Evolutionary conservation across 2,113 vertebrate genomes (phyloP), one percentile per base, ranked within the genome.

Genomic region (Phalacrocorax brasilianus): DNA sequence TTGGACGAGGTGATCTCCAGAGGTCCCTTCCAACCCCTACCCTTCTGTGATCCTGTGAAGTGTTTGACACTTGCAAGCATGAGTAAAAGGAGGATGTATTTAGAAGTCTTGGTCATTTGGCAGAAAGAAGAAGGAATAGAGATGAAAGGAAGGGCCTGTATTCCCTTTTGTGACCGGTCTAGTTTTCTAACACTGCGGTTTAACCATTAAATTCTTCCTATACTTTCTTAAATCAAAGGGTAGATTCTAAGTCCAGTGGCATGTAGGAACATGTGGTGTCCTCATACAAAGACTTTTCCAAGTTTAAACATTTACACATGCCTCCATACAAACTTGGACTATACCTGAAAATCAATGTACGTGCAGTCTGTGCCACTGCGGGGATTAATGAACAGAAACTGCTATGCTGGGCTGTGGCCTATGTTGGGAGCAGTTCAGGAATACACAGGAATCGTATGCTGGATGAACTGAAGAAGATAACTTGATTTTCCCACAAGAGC

Each of bases 251-350:
- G 21, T 35, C 32, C 14, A 18, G 35, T 73, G 45, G 24, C 45
- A 3, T 10, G 6, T 40, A 71, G 45, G 18, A 61, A 45, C 10
- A 22, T 8, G 24, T 3, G 2, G 6, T 80, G 10, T 61, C 27
- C 44, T 75, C 35, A 20, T 26, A 14, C 0, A 0, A 72, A 65
- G 33, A 26, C 33, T 74, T 89, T 42, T 55, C 24, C 23, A 61
- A 50, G 35, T 22, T 20, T 40, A 14, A 71, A 11, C 18, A 2
- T 68, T 40, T 28, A 26, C 1, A 0, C 9, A 1, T 40, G 3
- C 40, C 55, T 40, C 47, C 47, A 27, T 27, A 21, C 20, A n/a
- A 38, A 38, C 40, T 44, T 55, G 30, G 30, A 7, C 35, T 17
- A 45, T 27, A 47, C 40, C 38, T 66, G 38, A 5, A 72, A 27